Percentiles rank a stretch among this genome's conserved stretches.
These are phyloP conservation scores for Tupiocoris notatus DNA, from an alignment of 2,888 invertebrate genomes.

Conservation along the genomic window DNA sequence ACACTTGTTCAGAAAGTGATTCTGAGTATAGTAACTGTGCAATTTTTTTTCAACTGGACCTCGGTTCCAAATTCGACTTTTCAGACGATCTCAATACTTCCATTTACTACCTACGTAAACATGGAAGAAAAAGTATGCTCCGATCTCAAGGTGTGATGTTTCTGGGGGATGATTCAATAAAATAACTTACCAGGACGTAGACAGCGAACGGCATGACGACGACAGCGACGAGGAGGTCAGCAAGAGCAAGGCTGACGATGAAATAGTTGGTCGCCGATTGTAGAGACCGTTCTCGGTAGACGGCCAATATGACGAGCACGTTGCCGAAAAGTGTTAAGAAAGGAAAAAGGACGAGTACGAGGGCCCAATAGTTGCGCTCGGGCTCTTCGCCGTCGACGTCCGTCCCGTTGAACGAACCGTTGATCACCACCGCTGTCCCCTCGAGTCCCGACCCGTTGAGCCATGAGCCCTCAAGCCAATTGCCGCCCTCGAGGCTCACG, in stretches of 20 bases:
- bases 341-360: slow-evolving; percentile 85
- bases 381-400: slow-evolving; percentile 45
- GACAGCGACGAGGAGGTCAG: slow-evolving; percentile 93
- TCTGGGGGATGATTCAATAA: too few species aligned
- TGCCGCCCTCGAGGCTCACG: slow-evolving; percentile 40
- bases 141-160: too few species aligned
- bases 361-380: slow-evolving; percentile 79
- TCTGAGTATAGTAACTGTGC: too few species aligned
- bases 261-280: slow-evolving; percentile 99
- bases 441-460: slow-evolving; percentile 20
- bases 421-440: slow-evolving; percentile 10
- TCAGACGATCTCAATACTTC: too few species aligned
- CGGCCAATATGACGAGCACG: slow-evolving; percentile 93
- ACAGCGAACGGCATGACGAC: slow-evolving; percentile 99
- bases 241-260: slow-evolving; percentile 95
- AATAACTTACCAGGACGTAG: slow-evolving; percentile 98
- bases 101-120: too few species aligned
- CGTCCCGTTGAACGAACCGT: slow-evolving; percentile 45
- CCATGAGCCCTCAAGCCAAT: slow-evolving; percentile 39
- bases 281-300: slow-evolving; percentile 84
- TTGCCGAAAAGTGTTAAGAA: slow-evolving; percentile 95
- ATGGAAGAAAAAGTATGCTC: too few species aligned
- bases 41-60: too few species aligned
- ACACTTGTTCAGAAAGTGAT: too few species aligned
- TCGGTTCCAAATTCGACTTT: too few species aligned